phyloP scores from a whole-genome alignment of 2,797 vertebrate genomes.

The Rhodeus uyekii region DNA sequence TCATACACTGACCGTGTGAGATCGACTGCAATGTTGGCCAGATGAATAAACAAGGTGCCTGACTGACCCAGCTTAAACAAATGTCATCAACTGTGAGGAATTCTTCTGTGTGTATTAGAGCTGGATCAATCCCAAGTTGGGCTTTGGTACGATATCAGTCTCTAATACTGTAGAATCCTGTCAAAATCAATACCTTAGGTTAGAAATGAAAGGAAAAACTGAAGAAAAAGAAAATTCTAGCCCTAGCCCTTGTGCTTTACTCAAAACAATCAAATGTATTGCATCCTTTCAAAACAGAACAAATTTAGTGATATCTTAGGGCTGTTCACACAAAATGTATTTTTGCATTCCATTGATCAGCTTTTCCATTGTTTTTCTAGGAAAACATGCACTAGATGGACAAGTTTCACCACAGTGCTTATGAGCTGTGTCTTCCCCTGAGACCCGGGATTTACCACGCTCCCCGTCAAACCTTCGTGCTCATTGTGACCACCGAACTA shows the following conservation, averaged over 20 bases:
- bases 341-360: background rate
- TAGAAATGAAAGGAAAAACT: conserved; percentile 12
- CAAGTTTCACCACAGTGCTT: background rate
- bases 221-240: background rate
- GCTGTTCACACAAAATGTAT: background rate
- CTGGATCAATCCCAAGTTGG: conserved; percentile 62
- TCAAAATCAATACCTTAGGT: conserved; percentile 13
- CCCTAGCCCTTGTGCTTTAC: background rate
- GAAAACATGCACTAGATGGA: background rate
- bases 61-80: conserved; percentile 67
- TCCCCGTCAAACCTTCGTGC: no score
- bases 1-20: conserved; percentile 44
- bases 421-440: background rate
- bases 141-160: conserved; percentile 55
- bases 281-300: background rate
- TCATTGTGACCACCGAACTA: no score
- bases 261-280: background rate
- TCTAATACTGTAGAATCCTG: conserved; percentile 27
- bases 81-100: conserved; percentile 63
- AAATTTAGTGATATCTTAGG: background rate
- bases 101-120: conserved; percentile 66
- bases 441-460: no score
- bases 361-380: background rate
- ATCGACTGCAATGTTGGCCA: conserved; percentile 61
- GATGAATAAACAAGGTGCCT: conserved; percentile 74